Base-by-base conservation (phyloP, 2,888 invertebrate species). In the Agrochola litura region DNA sequence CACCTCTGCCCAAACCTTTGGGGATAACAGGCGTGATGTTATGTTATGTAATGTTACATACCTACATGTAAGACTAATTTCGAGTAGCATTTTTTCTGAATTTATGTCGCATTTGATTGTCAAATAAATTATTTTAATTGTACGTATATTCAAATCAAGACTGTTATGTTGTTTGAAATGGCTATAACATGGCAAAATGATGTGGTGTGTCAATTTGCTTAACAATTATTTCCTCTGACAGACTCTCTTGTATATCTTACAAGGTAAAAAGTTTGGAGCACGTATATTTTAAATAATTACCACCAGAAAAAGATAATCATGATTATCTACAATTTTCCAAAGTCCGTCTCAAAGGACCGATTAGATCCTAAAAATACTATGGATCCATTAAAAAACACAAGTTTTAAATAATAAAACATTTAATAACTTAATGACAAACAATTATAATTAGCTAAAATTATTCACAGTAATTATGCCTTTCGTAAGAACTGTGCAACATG, bases 381-480 rank as follows among this genome's bases (percentile, higher is more conserved):
- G 9, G 0, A 30, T 56, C 14, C 22, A 58, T 10, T 56, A 76
- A 60, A 43, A 74, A 77, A 71, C 30, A 81, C 61, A 67, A 41
- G 2, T 22, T 19, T 60, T 74, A 75, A 68, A 65, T 77, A 73
- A 73, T 81, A 76, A 77, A 82, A 82, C 68, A 58, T 86, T 86
- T 86, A 86, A 86, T 86, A 86, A 86, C 86, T 86, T 82, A 86
- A 86, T 71, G 61, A 82, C 56, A 77, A 66, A 76, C 85, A 79
- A 74, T 76, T 84, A 85, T 71, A 78, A 84, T 76, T 82, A 82
- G 25, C 65, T 84, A 64, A 82, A 81, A 60, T 79, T 76, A 84
- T 84, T 84, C 84, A 81, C 73, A 77, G 56, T 81, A 65, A 77
- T 76, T 81, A 71, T 61, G 61, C 69, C 60, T 73, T 70, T 75